Conservation (phyloP, 2,888 invertebrate genomes). For the Petrolisthes cinctipes region DNA sequence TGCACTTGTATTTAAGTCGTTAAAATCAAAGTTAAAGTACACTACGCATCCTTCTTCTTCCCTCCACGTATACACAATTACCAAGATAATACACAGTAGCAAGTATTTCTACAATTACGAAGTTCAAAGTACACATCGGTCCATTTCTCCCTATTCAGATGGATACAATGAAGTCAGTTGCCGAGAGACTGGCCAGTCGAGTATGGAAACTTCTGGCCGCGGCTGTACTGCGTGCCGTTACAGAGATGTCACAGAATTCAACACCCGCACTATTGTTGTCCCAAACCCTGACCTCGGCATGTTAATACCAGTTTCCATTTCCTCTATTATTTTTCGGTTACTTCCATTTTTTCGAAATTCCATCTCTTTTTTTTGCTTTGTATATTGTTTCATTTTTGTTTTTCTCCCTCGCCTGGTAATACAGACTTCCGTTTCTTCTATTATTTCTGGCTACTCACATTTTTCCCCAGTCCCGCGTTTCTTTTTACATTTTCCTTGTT, state of each 20-base stretch:
- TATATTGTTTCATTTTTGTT: neutral
- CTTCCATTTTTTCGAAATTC: neutral
- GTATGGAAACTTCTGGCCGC: no score
- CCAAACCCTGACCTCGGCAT: neutral
- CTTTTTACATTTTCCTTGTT: neutral
- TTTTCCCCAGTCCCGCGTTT: neutral
- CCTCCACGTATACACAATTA: no score
- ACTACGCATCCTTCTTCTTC: no score
- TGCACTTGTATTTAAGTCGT: no score
- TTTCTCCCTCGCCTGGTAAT: neutral
- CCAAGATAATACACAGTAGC: no score
- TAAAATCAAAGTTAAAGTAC: no score
- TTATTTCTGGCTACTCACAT: neutral
- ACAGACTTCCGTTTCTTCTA: neutral
- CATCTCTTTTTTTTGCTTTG: neutral
- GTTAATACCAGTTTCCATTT: neutral
- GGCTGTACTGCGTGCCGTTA: neutral
- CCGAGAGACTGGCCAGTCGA: no score
- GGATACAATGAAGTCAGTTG: no score
- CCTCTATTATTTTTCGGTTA: neutral
- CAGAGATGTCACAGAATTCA: neutral
- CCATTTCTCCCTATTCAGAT: no score
- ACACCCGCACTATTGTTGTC: neutral
- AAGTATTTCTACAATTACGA: no score
- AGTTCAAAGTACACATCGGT: no score